Evolutionary conservation across 37 sponge, comb jelly and placozoan species (phyloP), one percentile per base, ranked within the genome.

Genomic region (Diacarnus erythraeanus): DNA sequence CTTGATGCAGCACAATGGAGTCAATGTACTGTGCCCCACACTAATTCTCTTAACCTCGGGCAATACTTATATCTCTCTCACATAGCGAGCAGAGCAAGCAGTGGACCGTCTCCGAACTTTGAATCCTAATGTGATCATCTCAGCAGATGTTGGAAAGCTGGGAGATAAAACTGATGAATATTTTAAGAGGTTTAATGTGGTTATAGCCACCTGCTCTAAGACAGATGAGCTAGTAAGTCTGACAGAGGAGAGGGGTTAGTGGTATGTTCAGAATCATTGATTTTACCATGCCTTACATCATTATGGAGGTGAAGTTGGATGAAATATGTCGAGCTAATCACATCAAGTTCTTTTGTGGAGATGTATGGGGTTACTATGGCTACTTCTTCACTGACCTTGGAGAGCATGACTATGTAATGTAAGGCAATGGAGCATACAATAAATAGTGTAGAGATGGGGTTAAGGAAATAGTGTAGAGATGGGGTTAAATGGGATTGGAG

Each of bases 331-430:
- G 85, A 8, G 25, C 59, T 4, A 71, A 80, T 38, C 73, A 75
- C 0, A 85, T 92, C 69, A 93, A 84, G 63, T 94, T 97, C 77
- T 89, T 87, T 69, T 90, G 89, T 67, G 93, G 93, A 34, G 92
- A 94, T 85, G 88, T 88, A 17, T 97, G 91, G 88, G 98, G 98
- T 51, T 92, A 83, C 89, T 87, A 88, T 80, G 98, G 98, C 18
- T 94, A 91, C 92, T 92, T 86, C 82, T 92, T 94, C 70, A 69
- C 81, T 29, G 98, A 97, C 77, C 77, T 93, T 21, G 66, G 65
- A 15, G 38, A 71, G 26, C 90, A 96, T 71, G 75, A 67, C 15
- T 94, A 90, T 70, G 72, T 59, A 3, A 71, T 77, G 86, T 86
- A 44, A 72, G 86, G n/a, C n/a, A n/a, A n/a, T n/a, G n/a, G n/a